Evolutionary conservation across 2,888 invertebrate genomes (phyloP), one percentile per base, ranked within the genome.

Genomic region (Fissipunctia ypsillon): DNA sequence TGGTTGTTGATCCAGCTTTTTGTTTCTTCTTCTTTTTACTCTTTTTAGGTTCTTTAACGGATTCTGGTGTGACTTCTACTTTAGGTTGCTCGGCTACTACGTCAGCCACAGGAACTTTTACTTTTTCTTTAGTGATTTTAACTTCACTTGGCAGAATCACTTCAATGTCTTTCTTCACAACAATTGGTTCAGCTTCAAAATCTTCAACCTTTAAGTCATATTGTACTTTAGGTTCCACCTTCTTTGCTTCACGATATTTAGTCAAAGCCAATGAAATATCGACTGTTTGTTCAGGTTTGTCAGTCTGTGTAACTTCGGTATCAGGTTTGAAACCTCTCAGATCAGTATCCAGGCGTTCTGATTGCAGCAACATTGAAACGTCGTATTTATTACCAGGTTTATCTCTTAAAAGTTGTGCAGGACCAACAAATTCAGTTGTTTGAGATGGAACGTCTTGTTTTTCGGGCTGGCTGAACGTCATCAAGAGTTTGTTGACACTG

Each of bases 11-110:
- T 56, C 92, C 92, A 61, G 94, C 94, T 92, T 97, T 97, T 90
- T 95, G 96, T 92, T 97, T 97, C 95, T 97, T 97, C 95, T 96
- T 97, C 96, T 96, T 97, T 94, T 97, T 97, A 93, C 96, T 97
- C 91, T 95, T 94, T 87, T 97, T 97, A 63, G 94, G 94, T 83
- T 96, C 96, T 78, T 90, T 91, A 22, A 83, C 83, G 16, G 90
- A 83, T 73, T 92, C 91, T 73, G 89, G 87, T 66, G 87, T 84
- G 6, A 84, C 41, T 83, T 88, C 89, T 52, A 68, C 38, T 67
- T 84, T 74, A 16, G 84, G 65, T 93, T 88, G 94, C 83, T 96
- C 96, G 76, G 93, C 94, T 25, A 94, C 91, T 48, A 84, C 74
- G 63, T 91, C 88, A 45, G 84, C 66, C 45, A 85, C 77, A 56